phyloP scores from a whole-genome alignment of 2,797 vertebrate species.

The Microhierax caerulescens region DNA sequence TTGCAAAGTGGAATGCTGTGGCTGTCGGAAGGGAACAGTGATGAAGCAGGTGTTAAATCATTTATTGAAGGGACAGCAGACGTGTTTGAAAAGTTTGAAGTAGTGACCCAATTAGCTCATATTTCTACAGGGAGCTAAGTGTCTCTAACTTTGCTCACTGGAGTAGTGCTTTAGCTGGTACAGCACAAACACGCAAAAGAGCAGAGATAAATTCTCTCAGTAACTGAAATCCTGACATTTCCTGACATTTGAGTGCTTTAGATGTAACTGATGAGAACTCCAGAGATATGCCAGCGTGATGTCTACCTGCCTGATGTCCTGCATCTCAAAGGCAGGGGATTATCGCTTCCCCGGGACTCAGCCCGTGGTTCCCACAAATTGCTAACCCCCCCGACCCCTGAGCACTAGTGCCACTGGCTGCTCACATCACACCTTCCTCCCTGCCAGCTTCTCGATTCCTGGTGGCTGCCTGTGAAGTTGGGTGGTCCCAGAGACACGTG shows the following conservation, averaged over 20 bases:
- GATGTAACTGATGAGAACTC: neutral
- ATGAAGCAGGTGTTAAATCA: neutral
- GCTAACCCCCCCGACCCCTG: fast-evolving
- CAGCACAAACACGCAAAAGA: neutral
- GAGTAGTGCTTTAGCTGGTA: neutral
- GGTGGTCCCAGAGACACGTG: neutral
- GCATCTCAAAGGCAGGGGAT: neutral
- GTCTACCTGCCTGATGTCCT: neutral
- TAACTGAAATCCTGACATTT: neutral
- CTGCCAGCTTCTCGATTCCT: neutral
- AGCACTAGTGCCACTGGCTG: neutral
- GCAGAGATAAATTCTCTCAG: neutral
- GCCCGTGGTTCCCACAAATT: neutral
- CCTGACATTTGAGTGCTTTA: neutral
- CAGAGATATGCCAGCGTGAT: neutral
- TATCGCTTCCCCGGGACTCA: neutral
- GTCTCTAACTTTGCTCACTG: neutral
- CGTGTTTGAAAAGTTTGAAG: neutral
- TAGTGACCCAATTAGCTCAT: neutral
- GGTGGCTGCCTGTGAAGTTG: neutral
- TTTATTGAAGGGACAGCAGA: neutral
- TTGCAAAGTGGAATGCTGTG: neutral
- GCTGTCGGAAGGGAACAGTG: neutral
- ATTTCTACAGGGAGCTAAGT: neutral
- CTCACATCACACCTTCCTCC: neutral